Evolutionary conservation across 1,140 invertebrate species (phyloP).

Genomic region (Lasaia peninsularis): DNA sequence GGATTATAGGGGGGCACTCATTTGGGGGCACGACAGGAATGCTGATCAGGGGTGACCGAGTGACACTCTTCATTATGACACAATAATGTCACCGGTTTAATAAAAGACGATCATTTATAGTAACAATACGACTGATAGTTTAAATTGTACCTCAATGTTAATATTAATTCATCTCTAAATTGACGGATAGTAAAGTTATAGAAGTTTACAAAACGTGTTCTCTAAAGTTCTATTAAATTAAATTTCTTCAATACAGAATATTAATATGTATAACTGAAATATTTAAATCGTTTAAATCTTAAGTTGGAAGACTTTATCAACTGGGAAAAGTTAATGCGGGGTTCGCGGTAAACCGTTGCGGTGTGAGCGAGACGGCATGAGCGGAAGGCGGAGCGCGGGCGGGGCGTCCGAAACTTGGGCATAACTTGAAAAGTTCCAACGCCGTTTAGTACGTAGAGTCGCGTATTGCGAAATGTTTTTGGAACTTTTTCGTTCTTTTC

Average conservation of each 20-base stretch:
- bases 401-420: constrained; percentile 44
- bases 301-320: constrained; percentile 6
- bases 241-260: not conserved
- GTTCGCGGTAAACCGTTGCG: constrained; percentile 40
- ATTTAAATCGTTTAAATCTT: not conserved
- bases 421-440: constrained; percentile 48
- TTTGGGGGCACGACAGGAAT: constrained; percentile 55
- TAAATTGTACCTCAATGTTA: too few relatives aligned
- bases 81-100: not conserved
- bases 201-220: too few relatives aligned
- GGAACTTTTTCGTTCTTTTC: not conserved
- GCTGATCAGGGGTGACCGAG: constrained; percentile 38
- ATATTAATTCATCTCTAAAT: too few relatives aligned
- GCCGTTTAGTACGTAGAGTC: constrained; percentile 27
- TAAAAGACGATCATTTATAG: too few relatives aligned
- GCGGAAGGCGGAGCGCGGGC: constrained; percentile 43
- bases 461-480: constrained; percentile 11
- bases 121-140: too few relatives aligned
- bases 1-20: constrained; percentile 53
- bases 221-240: not conserved
- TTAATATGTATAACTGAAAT: not conserved
- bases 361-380: constrained; percentile 42
- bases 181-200: too few relatives aligned
- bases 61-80: constrained; percentile 38
- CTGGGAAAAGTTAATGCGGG: not conserved